Percentiles rank a stretch among this genome's conserved stretches.
Evolutionary conservation across 2,113 vertebrate species (phyloP).

Genomic region (Glareola pratincola): DNA sequence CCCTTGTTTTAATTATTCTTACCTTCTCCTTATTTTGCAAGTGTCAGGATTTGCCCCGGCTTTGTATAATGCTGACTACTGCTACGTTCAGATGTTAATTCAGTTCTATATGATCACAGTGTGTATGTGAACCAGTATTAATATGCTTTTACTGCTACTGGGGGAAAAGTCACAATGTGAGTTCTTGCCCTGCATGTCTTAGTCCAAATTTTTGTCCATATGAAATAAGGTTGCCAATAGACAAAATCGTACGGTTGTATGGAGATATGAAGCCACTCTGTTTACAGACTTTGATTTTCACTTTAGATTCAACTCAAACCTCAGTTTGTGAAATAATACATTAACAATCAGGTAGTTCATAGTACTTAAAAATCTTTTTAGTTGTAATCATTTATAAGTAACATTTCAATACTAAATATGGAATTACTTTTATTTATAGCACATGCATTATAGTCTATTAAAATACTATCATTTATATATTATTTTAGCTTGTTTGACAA

Average conservation of each 20-base stretch:
- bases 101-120: neutral
- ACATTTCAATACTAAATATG: conserved; percentile 40
- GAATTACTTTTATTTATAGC: conserved; percentile 58
- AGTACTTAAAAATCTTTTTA: neutral
- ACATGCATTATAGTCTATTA: conserved; percentile 43
- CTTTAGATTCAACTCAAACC: neutral
- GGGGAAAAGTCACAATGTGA: neutral
- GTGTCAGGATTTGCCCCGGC: neutral
- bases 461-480: conserved; percentile 28
- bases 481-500: conserved; percentile 62
- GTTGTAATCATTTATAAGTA: conserved; percentile 71
- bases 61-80: neutral
- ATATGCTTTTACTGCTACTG: neutral
- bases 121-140: neutral
- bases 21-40: neutral
- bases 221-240: neutral
- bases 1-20: neutral
- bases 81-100: neutral
- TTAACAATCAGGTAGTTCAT: neutral
- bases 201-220: neutral
- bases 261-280: neutral
- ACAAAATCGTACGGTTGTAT: neutral
- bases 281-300: neutral
- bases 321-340: neutral
- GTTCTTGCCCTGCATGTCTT: neutral